Evolutionary conservation across 2,113 vertebrate genomes (phyloP).

Genomic region (Diadophis punctatus): DNA sequence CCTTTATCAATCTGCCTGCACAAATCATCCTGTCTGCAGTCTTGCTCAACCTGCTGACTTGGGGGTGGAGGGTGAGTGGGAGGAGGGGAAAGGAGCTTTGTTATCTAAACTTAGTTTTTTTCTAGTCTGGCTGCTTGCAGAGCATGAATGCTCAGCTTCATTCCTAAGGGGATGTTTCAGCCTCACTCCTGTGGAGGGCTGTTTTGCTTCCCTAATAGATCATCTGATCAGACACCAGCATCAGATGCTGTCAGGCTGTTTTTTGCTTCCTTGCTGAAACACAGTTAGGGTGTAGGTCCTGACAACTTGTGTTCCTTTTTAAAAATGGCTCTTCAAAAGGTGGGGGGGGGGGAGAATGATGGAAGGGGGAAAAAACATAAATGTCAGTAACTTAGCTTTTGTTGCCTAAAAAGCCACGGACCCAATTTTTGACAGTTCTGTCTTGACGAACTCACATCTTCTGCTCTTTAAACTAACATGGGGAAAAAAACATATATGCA

Average conservation of each 20-base stretch:
- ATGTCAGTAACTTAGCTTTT: not conserved
- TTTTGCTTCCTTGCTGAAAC: not conserved
- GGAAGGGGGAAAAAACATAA: not conserved
- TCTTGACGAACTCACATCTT: not conserved
- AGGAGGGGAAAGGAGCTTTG: not conserved
- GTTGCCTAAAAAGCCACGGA: not conserved
- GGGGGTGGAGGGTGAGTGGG: too few species aligned
- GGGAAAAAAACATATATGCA: not conserved
- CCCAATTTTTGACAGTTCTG: not conserved
- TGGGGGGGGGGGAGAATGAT: not conserved
- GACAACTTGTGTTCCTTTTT: not conserved
- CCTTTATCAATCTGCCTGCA: constrained; percentile 18
- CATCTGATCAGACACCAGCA: not conserved
- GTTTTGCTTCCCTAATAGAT: constrained; percentile 8
- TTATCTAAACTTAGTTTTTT: not conserved
- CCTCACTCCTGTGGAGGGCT: not conserved
- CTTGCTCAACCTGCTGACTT: not conserved
- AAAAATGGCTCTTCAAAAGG: not conserved
- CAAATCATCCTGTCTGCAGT: constrained; percentile 17
- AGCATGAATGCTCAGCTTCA: not conserved
- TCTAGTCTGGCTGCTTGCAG: not conserved
- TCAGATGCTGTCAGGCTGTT: not conserved
- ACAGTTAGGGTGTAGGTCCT: not conserved
- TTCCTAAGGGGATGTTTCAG: constrained; percentile 11
- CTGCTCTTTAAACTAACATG: not conserved